Percentiles rank a stretch among this genome's conserved stretches.
Conservation (phyloP, 2,113 vertebrate genomes). For the Urocitellus parryii region DNA sequence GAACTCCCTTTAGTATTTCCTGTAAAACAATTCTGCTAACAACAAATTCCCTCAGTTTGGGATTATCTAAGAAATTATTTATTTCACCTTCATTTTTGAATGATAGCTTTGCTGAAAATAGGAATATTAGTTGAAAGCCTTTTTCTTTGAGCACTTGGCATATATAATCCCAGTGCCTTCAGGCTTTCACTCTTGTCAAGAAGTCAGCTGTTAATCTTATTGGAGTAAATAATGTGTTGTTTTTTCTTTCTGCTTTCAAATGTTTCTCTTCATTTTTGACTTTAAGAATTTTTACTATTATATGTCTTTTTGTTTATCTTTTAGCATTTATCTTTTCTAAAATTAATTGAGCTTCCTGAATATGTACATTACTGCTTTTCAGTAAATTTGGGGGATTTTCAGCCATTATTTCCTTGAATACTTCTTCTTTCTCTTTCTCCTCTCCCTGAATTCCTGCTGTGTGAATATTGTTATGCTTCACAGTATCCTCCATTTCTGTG, state of each 20-base stretch:
- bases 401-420: neutral
- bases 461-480: neutral
- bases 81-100: neutral
- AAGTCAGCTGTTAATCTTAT: neutral
- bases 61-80: neutral
- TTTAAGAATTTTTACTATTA: neutral
- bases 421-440: neutral
- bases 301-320: neutral
- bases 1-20: neutral
- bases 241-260: neutral
- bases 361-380: neutral
- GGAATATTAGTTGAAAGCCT: neutral
- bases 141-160: neutral
- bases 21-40: neutral
- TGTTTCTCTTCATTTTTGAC: slow-evolving; percentile 5
- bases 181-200: neutral
- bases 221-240: neutral
- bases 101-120: neutral
- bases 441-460: neutral
- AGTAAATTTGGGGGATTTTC: neutral
- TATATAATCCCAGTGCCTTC: neutral
- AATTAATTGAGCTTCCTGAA: neutral
- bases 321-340: neutral
- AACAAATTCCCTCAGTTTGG: neutral
- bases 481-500: neutral